These are phyloP conservation scores for Xenopus borealis DNA, from an alignment of 2,113 vertebrate species.

Conservation along the genomic window DNA sequence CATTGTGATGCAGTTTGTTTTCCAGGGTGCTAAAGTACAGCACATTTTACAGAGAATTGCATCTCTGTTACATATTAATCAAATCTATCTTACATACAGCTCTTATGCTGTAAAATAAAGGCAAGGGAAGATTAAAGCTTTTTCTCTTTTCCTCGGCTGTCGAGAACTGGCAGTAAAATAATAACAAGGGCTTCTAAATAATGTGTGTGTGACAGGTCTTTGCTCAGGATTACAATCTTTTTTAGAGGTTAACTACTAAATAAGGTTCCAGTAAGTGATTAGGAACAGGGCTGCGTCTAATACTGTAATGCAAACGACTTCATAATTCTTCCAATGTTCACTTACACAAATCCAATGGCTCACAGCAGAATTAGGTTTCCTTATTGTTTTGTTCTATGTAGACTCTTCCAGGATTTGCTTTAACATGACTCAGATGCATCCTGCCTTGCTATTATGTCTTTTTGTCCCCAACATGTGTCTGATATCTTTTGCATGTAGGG, in stretches of 20 bases:
- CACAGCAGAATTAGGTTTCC: conserved; percentile 41
- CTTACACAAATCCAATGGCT: conserved; percentile 62
- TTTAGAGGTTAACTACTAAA: conserved; percentile 86
- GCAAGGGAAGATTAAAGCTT: conserved; percentile 79
- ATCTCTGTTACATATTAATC: conserved; percentile 82
- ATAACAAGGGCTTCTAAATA: conserved; percentile 83
- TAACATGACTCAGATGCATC: conserved; percentile 55
- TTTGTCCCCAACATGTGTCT: conserved; percentile 8
- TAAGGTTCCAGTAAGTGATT: conserved; percentile 79
- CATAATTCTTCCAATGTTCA: conserved; percentile 72
- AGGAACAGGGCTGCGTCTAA: conserved; percentile 67
- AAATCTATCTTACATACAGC: conserved; percentile 72
- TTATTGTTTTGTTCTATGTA: conserved; percentile 14
- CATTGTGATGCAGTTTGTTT: conserved; percentile 79
- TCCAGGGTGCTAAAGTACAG: conserved; percentile 74
- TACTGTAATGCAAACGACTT: conserved; percentile 63
- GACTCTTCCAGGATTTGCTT: conserved; percentile 3
- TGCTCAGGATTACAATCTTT: conserved; percentile 69
- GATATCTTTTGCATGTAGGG: neutral
- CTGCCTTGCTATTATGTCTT: conserved; percentile 14
- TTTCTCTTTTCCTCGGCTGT: conserved; percentile 78
- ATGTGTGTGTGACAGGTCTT: conserved; percentile 76
- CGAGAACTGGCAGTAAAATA: conserved; percentile 82
- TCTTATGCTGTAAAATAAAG: conserved; percentile 77
- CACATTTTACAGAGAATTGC: conserved; percentile 78